Percentiles rank a stretch among this genome's conserved stretches.
phyloP scores from a whole-genome alignment of 2,113 vertebrate species.

The Aythya baeri region DNA sequence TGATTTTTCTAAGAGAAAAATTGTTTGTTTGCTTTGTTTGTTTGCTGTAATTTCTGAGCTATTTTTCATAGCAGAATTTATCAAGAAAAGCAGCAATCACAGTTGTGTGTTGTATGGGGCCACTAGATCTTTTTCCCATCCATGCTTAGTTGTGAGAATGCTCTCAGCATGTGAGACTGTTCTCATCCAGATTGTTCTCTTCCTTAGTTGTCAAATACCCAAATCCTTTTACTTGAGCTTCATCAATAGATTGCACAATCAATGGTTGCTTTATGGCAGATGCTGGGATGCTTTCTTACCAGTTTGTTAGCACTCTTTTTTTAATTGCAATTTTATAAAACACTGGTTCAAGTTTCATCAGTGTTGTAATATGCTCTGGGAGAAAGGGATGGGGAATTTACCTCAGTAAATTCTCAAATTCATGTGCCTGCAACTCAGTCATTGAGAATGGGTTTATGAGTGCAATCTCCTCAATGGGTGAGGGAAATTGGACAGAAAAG shows the following conservation, averaged over 20 bases:
- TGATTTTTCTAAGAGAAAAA: slow-evolving; percentile 2
- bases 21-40: background rate
- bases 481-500: background rate
- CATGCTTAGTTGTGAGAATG: background rate
- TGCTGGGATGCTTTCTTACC: background rate
- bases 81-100: background rate
- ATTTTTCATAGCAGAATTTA: background rate
- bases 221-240: background rate
- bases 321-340: background rate
- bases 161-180: background rate
- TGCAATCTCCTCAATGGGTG: background rate
- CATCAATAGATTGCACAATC: background rate
- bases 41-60: background rate
- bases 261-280: background rate
- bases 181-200: background rate
- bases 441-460: background rate
- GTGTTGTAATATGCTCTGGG: background rate
- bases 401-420: background rate
- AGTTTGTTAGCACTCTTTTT: background rate
- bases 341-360: background rate
- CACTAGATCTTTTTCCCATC: background rate
- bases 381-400: background rate
- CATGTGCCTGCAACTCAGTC: background rate
- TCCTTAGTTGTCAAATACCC: background rate
- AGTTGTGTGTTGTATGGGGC: background rate